Evolutionary conservation across 2,797 vertebrate species (phyloP), one percentile per base, ranked within the genome.

Genomic region (Rachycentron canadum): DNA sequence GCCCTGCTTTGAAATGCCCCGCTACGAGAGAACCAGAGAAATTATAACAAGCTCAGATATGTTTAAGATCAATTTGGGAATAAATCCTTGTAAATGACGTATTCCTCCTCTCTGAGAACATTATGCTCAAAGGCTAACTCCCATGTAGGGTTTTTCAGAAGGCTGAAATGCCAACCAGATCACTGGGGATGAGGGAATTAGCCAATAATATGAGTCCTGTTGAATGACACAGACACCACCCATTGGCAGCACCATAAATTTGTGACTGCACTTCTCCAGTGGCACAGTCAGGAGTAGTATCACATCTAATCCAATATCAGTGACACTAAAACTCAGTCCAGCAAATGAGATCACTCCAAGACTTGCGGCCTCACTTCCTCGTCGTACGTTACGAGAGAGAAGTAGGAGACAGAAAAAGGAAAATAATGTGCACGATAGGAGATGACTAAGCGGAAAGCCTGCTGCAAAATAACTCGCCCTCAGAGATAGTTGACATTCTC

Each of bases 1-100:
- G 78, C 76, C 82, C 76, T 59, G 79, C 82, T 88, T 85, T 90
- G 80, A 91, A 91, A 82, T 53, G 71, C 60, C 53, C 78, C 0
- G 58, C 74, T 50, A 78, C 2, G 14, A 76, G 67, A 80, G 72
- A 79, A 52, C 49, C 60, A 57, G 63, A 73, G 84, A 83, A 88
- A 91, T 88, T 86, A 89, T 89, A 91, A 88, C 82, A 88, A 88
- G 89, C 84, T 88, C 85, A 79, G 86, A 91, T 85, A 79, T 79
- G 76, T 90, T 93, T 91, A 91, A 91, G 84, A 92, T 90, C 89
- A 93, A 86, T 91, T 90, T 90, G 89, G 86, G 78, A 86, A 87
- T 86, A 91, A 90, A 92, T 91, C 82, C 77, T 78, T 28, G 23
- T 71, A 85, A 79, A 83, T 89, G 82, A 85, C 65, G 28, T 76